Percentiles rank a stretch among this genome's conserved stretches.
Evolutionary conservation across 1,140 invertebrate species (phyloP).

Genomic region (Zaprionus inermis): DNA sequence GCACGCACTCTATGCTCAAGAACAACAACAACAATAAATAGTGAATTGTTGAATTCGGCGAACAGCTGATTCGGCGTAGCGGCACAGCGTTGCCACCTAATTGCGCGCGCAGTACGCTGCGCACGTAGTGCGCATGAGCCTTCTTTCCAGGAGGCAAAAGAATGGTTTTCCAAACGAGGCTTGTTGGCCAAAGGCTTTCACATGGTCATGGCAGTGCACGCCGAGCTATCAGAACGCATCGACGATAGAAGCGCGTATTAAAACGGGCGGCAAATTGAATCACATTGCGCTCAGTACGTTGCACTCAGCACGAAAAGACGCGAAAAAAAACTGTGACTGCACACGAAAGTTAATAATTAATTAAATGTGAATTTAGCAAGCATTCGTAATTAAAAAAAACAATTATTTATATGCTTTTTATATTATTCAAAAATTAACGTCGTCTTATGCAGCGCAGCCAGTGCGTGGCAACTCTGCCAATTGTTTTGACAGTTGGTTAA

Average conservation of each 20-base stretch:
- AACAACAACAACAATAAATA: conserved; percentile 28
- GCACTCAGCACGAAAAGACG: neutral
- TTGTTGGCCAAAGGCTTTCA: conserved; percentile 39
- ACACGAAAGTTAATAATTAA: neutral
- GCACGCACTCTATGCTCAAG: neutral
- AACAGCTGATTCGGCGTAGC: conserved; percentile 53
- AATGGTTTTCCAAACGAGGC: conserved; percentile 52
- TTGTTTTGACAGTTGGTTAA: conserved; percentile 57
- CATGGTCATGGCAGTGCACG: conserved; percentile 61
- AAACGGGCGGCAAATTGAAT: conserved; percentile 23
- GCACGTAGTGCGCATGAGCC: conserved; percentile 55
- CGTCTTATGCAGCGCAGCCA: neutral
- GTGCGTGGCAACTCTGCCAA: conserved; percentile 43
- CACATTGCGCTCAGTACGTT: conserved; percentile 7
- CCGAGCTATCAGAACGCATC: conserved; percentile 70
- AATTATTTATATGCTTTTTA: conserved; percentile 3
- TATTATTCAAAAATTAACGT: conserved; percentile 41
- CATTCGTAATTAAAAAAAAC: neutral
- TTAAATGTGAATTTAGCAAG: neutral
- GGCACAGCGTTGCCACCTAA: conserved; percentile 61
- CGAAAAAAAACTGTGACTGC: neutral
- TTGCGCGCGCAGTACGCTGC: conserved; percentile 23
- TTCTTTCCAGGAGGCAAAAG: conserved; percentile 52
- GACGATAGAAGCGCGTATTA: conserved; percentile 37
- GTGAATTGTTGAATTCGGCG: conserved; percentile 51